phyloP scores from a whole-genome alignment of 92 coral and sea anemone genomes.

The Palythoa grandis region DNA sequence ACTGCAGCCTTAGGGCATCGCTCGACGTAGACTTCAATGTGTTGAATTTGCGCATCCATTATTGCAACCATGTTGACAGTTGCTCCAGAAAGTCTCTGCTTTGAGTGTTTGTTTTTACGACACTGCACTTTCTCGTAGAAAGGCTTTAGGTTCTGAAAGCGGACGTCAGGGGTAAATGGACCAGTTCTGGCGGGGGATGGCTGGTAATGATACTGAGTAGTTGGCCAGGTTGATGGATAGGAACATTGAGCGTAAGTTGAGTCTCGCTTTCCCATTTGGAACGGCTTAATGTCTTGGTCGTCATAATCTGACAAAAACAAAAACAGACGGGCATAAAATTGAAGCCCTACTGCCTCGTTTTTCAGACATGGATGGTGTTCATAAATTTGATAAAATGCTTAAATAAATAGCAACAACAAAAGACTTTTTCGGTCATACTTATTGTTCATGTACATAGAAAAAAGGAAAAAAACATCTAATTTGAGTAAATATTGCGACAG shows the following conservation, averaged over 20 bases:
- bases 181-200: slow-evolving; percentile 39
- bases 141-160: slow-evolving; percentile 44
- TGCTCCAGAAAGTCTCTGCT: slow-evolving; percentile 86
- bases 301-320: slow-evolving; percentile 21
- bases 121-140: slow-evolving; percentile 75
- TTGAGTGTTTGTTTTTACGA: slow-evolving; percentile 91
- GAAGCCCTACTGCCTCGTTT: background rate
- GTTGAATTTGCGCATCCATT: slow-evolving; percentile 81
- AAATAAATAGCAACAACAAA: too few relatives aligned
- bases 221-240: slow-evolving; percentile 32
- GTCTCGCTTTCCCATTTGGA: slow-evolving; percentile 47
- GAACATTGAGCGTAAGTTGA: slow-evolving; percentile 29
- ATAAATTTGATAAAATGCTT: too few relatives aligned
- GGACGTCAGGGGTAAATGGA: slow-evolving; percentile 36
- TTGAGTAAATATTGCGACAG: too few relatives aligned
- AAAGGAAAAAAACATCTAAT: too few relatives aligned
- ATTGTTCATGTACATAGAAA: too few relatives aligned
- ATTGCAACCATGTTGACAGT: slow-evolving; percentile 83
- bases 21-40: slow-evolving; percentile 89
- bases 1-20: slow-evolving; percentile 95
- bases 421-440: too few relatives aligned
- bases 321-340: background rate
- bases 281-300: slow-evolving; percentile 43
- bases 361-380: too few relatives aligned
- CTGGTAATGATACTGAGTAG: slow-evolving; percentile 38